Base-by-base conservation (phyloP, 2,888 invertebrate genomes). In the Cataglyphis altisquamis region DNA sequence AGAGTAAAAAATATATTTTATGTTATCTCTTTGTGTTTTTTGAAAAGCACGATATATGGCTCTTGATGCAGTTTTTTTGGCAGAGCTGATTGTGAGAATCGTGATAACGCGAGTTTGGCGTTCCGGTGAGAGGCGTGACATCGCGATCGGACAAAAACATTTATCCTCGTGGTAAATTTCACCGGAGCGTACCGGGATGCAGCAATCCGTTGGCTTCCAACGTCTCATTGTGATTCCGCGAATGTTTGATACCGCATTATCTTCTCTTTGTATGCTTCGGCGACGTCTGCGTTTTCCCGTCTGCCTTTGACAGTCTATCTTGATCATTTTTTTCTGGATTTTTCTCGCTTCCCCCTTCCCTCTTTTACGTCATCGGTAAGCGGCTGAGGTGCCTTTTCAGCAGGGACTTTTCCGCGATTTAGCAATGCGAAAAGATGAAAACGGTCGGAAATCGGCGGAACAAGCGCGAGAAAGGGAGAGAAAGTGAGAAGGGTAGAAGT, bases 321-420 rank as follows among this genome's bases (percentile, higher is more conserved):
- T 74, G 89, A 89, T 89, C 86, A 82, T 88, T 85, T 84, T 83
- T 85, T 82, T 66, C 78, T 82, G 74, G 80, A 72, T 80, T 82
- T 52, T 75, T 67, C 73, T 66, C 67, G 75, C 67, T 68, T 48
- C 60, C 73, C 63, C 66, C 63, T 39, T 39, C 25, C 52, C 57
- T 63, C 63, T 25, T 25, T 25, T 6, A 75, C 78, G 84, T 84
- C 86, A 73, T 48, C 77, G 39, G 87, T 84, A 85, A 87, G 87
- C 88, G 77, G 84, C 85, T 85, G 73, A 82, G 88, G 84, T 84
- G 73, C 80, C 90, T 85, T 90, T 88, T 88, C 86, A 75, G 39
- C 73, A 72, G 25, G 48, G 86, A 72, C 82, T 88, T 84, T 85
- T 74, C 78, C 81, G 84, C 86, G 90, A 86, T 87, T 88, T 88